phyloP scores from a whole-genome alignment of 2,888 invertebrate species.

The Lysandra bellargus region DNA sequence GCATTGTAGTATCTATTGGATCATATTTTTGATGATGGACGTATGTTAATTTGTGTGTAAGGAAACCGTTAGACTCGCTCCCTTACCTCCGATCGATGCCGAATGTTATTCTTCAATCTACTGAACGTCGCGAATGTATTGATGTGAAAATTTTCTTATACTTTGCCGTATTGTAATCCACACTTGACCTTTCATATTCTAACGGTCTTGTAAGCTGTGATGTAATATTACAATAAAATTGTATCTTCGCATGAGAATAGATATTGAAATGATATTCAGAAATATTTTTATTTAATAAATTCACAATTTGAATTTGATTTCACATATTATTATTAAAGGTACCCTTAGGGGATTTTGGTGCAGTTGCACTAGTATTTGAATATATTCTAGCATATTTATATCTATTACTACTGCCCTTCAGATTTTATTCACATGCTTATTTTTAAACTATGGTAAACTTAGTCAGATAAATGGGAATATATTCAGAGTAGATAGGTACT shows the following conservation, averaged over 20 bases:
- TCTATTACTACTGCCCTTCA: not conserved
- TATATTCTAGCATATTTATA: not conserved
- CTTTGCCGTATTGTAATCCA: conserved; percentile 45
- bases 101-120: conserved; percentile 76
- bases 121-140: conserved; percentile 67
- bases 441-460: too few relatives aligned
- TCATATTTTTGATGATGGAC: conserved; percentile 74
- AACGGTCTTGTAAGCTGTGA: conserved; percentile 53
- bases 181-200: conserved; percentile 62
- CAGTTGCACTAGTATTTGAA: too few relatives aligned
- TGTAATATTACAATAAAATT: conserved; percentile 52
- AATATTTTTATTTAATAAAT: not conserved
- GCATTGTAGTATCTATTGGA: conserved; percentile 52
- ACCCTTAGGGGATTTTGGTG: not conserved
- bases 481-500: too few relatives aligned
- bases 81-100: conserved; percentile 53
- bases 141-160: conserved; percentile 59
- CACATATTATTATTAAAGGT: not conserved
- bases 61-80: conserved; percentile 50
- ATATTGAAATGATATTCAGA: not conserved
- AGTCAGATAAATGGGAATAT: too few relatives aligned
- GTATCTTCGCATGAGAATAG: conserved; percentile 33
- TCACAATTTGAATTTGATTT: not conserved
- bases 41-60: conserved; percentile 69
- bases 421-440: too few relatives aligned